These are phyloP conservation scores for Thamnaconus septentrionalis DNA, from an alignment of 2,113 vertebrate genomes.

Conservation along the genomic window DNA sequence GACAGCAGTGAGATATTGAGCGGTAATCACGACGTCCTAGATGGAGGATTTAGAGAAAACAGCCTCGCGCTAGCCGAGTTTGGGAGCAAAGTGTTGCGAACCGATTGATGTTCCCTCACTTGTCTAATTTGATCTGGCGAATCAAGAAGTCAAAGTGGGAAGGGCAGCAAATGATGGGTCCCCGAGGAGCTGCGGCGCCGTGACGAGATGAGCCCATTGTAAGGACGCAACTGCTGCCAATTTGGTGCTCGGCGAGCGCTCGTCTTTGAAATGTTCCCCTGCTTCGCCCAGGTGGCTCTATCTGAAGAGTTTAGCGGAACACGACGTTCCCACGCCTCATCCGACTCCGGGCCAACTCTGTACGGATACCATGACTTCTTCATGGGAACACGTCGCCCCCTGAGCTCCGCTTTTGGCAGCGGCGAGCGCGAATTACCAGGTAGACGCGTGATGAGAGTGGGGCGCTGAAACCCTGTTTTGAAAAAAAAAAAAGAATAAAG, in stretches of 20 bases:
- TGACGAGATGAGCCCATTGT: constrained; percentile 50
- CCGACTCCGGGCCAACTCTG: constrained; percentile 40
- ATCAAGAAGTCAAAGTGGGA: constrained; percentile 62
- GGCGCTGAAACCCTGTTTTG: constrained; percentile 16
- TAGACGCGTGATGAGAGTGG: constrained; percentile 50
- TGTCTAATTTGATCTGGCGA: constrained; percentile 72
- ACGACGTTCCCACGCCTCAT: constrained; percentile 54
- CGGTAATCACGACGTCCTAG: too few relatives aligned
- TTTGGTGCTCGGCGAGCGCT: constrained; percentile 50
- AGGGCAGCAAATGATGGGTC: constrained; percentile 61
- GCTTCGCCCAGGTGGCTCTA: constrained; percentile 59
- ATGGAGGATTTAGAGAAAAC: background rate
- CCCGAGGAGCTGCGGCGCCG: constrained; percentile 48
- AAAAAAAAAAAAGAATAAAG: background rate
- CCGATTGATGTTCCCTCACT: constrained; percentile 51
- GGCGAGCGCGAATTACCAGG: constrained; percentile 39
- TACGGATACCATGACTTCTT: constrained; percentile 29
- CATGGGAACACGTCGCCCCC: constrained; percentile 16
- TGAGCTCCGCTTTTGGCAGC: constrained; percentile 46
- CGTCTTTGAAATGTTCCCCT: constrained; percentile 47
- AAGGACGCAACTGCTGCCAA: constrained; percentile 53
- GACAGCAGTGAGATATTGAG: too few relatives aligned
- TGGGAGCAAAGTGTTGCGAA: constrained; percentile 50
- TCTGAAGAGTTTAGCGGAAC: constrained; percentile 58
- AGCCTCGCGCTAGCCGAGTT: constrained; percentile 26